A percentile compares a stretch with the other conserved stretches of the same genome.
Conservation (phyloP, 2,113 vertebrate species). For the Chaenogobius annularis region DNA sequence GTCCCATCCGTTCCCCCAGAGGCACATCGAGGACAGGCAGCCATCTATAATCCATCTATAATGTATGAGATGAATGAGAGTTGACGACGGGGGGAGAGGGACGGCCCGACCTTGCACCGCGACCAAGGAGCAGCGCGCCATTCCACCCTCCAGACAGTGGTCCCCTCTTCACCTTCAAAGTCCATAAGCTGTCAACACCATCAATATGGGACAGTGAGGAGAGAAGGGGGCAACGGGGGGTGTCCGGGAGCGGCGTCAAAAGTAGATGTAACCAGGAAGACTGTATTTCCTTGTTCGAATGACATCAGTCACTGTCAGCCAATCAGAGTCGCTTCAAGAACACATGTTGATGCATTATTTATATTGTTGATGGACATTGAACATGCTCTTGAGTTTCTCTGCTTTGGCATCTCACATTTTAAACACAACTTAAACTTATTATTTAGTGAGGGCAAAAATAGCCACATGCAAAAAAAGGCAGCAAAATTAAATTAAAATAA, state of each 20-base stretch:
- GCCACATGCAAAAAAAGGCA: too few species aligned
- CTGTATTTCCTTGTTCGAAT: too few species aligned
- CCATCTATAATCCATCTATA: constrained; percentile 28
- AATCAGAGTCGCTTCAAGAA: too few species aligned
- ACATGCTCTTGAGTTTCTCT: too few species aligned
- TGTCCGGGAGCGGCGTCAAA: constrained; percentile 18
- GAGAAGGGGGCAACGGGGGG: constrained; percentile 9
- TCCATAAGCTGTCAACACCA: constrained; percentile 47
- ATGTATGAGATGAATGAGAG: constrained; percentile 36
- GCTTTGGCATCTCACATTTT: too few species aligned
- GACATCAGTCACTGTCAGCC: too few species aligned
- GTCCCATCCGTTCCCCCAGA: constrained; percentile 19
- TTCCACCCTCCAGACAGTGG: constrained; percentile 24
- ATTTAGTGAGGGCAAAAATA: too few species aligned
- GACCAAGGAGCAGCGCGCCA: constrained; percentile 25
- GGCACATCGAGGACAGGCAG: constrained; percentile 37
- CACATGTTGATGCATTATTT: too few species aligned
- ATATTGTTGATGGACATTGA: too few species aligned
- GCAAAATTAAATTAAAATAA: too few species aligned
- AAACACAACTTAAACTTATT: too few species aligned
- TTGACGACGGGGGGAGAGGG: constrained; percentile 21
- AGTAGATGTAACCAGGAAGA: too few species aligned
- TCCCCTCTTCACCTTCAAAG: constrained; percentile 23
- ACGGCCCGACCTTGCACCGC: constrained; percentile 23
- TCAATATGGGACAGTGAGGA: constrained; percentile 26